A percentile compares a stretch with the other conserved stretches of the same genome.
These are phyloP conservation scores for Elymnias hypermnestra DNA, from an alignment of 1,140 invertebrate species.

Conservation along the genomic window DNA sequence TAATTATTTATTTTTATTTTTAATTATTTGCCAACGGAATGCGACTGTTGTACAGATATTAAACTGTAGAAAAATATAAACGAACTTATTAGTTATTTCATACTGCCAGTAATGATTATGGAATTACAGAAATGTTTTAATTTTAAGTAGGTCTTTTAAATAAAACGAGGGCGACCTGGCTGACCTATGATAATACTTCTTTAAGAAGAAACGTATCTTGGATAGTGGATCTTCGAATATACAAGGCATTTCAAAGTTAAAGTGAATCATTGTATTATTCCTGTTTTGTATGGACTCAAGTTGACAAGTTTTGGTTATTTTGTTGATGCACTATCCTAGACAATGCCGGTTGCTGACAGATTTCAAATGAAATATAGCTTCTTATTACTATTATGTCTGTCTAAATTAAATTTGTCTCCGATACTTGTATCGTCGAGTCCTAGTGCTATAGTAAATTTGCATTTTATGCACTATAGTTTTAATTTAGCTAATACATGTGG, in stretches of 20 bases:
- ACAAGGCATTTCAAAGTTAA: too few relatives aligned
- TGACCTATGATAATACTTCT: not conserved
- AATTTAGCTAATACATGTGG: conserved; percentile 64
- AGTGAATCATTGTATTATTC: too few relatives aligned
- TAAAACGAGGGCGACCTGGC: not conserved
- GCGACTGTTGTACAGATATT: conserved; percentile 72
- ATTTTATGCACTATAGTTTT: conserved; percentile 42
- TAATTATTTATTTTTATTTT: conserved; percentile 69
- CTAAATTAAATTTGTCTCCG: too few relatives aligned
- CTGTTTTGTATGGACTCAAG: too few relatives aligned
- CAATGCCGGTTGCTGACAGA: too few relatives aligned
- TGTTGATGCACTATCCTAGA: not conserved
- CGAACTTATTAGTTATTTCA: conserved; percentile 13
- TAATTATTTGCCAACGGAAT: conserved; percentile 71
- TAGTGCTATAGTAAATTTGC: not conserved
- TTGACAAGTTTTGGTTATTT: too few relatives aligned
- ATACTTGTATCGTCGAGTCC: not conserved
- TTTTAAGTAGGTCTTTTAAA: conserved; percentile 4
- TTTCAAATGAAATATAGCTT: too few relatives aligned
- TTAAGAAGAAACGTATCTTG: conserved; percentile 24
- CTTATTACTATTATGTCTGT: too few relatives aligned
- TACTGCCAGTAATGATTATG: conserved; percentile 19
- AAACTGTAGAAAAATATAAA: conserved; percentile 57
- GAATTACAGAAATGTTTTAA: conserved; percentile 4
- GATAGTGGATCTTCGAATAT: not conserved